Conservation (phyloP, 37 sponge, comb jelly and placozoan genomes). For the Halisarca cf. caerulea region DNA sequence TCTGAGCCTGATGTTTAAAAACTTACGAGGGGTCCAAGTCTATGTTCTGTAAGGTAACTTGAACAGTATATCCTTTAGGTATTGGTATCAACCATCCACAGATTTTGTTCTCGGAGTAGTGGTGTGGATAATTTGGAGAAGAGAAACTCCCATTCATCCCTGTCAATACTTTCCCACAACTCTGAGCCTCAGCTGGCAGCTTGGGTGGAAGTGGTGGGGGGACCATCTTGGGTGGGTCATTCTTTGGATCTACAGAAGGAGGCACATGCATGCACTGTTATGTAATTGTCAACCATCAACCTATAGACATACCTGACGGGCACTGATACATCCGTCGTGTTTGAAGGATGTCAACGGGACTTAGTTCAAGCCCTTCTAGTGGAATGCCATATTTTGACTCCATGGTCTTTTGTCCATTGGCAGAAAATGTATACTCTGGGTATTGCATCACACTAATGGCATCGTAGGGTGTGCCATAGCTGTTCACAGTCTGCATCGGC, state of each 20-base stretch:
- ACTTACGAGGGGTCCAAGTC: no score
- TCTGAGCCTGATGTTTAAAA: no score
- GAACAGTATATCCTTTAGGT: neutral
- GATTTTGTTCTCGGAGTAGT: neutral
- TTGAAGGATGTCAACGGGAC: conserved; percentile 8
- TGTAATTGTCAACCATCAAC: no score
- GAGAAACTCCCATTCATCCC: neutral
- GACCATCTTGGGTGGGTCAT: conserved; percentile 8
- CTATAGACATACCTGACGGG: conserved; percentile 12
- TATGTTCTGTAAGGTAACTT: no score
- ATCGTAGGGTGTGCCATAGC: conserved; percentile 6
- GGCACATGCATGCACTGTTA: neutral
- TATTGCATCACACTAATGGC: conserved; percentile 20
- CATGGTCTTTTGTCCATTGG: neutral
- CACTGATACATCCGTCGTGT: neutral
- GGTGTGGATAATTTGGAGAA: conserved; percentile 15
- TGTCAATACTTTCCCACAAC: neutral
- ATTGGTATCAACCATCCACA: conserved; percentile 17
- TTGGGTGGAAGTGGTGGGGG: neutral
- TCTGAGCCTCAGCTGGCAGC: neutral
- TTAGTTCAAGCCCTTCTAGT: conserved; percentile 3
- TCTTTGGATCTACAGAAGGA: neutral
- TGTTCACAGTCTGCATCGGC: neutral
- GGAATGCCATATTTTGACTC: conserved; percentile 17
- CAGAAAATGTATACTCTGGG: neutral